Evolutionary conservation across 1,140 invertebrate genomes (phyloP), one percentile per base, ranked within the genome.

Genomic region (Plodia interpunctella): DNA sequence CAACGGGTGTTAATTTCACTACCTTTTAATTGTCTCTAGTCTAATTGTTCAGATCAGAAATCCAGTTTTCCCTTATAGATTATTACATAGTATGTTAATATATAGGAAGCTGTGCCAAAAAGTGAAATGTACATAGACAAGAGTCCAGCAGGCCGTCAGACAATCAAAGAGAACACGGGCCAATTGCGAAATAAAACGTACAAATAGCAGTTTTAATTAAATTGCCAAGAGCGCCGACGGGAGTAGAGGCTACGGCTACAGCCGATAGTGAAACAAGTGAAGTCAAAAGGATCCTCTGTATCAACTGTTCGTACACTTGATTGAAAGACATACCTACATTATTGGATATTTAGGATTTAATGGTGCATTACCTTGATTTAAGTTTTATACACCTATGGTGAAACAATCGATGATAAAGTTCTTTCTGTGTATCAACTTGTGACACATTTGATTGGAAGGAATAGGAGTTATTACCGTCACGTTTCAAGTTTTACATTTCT

Each of bases 171-270:
- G 76, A 78, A 74, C 67, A 66, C 67, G 65, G 72, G 61, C 63
- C 77, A 74, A 87, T 86, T 83, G 78, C 71, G 74, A 88, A 87
- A 87, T 86, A 87, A 88, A 87, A 88, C 80, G 76, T 82, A 81
- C 80, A 85, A 88, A 84, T 87, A 88, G 82, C 83, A 85, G 83
- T 76, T 86, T 88, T 88, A 88, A 88, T 88, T 88, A 88, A 88
- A 88, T 86, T 72, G 83, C 76, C 74, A 84, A 79, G 82, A 86
- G 68, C 74, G 70, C 70, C 50, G 50, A 66, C 66, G 66, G 67
- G 61, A 62, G 62, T 60, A 51, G 55, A 55, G 60, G 28, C 63
- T 30, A 17, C 71, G 65, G 68, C 64, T 80, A 84, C 78, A 80
- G 86, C 82, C 79, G 75, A 83, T 85, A 85, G 80, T 85, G 85